These are phyloP conservation scores for Nematopogon swammerdamellus DNA, from an alignment of 2,888 invertebrate species.

Conservation along the genomic window DNA sequence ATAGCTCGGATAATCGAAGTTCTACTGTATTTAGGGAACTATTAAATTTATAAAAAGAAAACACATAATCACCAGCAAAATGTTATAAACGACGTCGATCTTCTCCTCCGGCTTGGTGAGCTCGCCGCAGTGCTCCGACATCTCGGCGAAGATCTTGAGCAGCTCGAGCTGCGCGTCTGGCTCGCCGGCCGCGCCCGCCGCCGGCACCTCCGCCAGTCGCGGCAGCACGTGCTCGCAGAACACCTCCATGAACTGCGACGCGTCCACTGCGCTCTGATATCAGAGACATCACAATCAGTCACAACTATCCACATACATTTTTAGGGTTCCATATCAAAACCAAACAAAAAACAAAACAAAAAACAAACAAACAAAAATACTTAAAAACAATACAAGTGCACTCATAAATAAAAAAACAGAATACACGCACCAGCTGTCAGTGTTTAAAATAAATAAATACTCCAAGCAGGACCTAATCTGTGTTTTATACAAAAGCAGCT, in stretches of 20 bases:
- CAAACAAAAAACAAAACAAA: too few relatives aligned
- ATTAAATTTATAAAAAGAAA: too few relatives aligned
- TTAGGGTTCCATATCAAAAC: background rate
- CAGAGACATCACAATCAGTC: background rate
- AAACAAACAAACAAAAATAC: too few relatives aligned
- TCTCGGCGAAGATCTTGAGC: conserved; percentile 83
- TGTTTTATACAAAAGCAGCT: too few relatives aligned
- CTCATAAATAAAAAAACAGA: too few relatives aligned
- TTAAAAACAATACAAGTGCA: too few relatives aligned
- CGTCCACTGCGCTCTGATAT: conserved; percentile 79
- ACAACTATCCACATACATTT: background rate
- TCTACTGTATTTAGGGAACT: too few relatives aligned
- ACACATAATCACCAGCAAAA: conserved; percentile 62
- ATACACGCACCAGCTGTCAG: too few relatives aligned
- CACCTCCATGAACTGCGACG: conserved; percentile 79
- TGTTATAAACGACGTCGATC: conserved; percentile 73
- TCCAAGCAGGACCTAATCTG: too few relatives aligned
- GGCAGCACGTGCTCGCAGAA: conserved; percentile 83
- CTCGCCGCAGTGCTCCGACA: conserved; percentile 72
- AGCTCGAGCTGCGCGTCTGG: conserved; percentile 71
- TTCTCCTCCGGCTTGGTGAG: conserved; percentile 71
- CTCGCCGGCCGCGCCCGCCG: conserved; percentile 45
- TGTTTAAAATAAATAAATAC: too few relatives aligned
- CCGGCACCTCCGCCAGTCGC: conserved; percentile 64
- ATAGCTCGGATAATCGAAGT: too few relatives aligned